Evolutionary conservation across 2,888 invertebrate genomes (phyloP).

Genomic region (Drosophila trichaetosa): DNA sequence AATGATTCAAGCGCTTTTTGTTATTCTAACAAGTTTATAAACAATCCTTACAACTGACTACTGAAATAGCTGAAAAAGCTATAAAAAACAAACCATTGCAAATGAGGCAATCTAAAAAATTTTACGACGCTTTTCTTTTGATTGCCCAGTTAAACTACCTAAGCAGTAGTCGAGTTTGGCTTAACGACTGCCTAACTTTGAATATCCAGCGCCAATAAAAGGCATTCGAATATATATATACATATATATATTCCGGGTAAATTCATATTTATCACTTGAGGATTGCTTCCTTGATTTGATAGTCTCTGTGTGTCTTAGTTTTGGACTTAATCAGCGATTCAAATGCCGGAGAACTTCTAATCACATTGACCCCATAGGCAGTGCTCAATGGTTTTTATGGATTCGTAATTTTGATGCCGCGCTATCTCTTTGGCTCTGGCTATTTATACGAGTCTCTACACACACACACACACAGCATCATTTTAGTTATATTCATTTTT

Average conservation of each 20-base stretch:
- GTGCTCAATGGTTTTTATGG: slow-evolving; percentile 29
- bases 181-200: slow-evolving; percentile 31
- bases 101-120: slow-evolving; percentile 16
- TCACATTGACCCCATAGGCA: slow-evolving; percentile 35
- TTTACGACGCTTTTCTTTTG: slow-evolving; percentile 27
- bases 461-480: slow-evolving; percentile 5
- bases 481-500: slow-evolving; percentile 8
- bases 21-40: slow-evolving; percentile 31
- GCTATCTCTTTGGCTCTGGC: slow-evolving; percentile 29
- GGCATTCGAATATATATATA: neutral
- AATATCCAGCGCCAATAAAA: slow-evolving; percentile 14
- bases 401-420: slow-evolving; percentile 32
- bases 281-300: neutral
- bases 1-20: no score
- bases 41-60: slow-evolving; percentile 29
- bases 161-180: slow-evolving; percentile 19
- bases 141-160: slow-evolving; percentile 33
- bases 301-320: neutral
- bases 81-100: neutral
- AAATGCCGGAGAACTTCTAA: slow-evolving; percentile 23
- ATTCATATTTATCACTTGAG: slow-evolving; percentile 11
- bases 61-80: neutral
- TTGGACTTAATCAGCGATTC: slow-evolving; percentile 37
- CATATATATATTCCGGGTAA: neutral
- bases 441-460: slow-evolving; percentile 44